A percentile compares a stretch with the other conserved stretches of the same genome.
These are phyloP conservation scores for Salvelinus sp. DNA, from an alignment of 2,113 vertebrate species.

Conservation along the genomic window DNA sequence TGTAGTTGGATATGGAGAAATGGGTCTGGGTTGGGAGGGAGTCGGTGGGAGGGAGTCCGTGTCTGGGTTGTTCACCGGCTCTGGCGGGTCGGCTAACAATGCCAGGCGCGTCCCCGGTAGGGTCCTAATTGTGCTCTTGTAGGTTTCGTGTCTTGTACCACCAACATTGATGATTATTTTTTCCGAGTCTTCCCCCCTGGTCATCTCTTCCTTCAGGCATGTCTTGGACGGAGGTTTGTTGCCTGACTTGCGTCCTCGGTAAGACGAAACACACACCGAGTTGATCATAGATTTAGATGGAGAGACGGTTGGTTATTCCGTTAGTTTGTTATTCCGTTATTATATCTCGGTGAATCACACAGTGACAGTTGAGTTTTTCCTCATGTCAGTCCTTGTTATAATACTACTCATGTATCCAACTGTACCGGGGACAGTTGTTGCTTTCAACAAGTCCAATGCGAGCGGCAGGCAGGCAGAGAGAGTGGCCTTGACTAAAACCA, in stretches of 20 bases:
- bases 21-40: constrained; percentile 44
- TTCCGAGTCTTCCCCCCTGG: constrained; percentile 90
- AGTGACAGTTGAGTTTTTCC: neutral
- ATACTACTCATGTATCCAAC: constrained; percentile 24
- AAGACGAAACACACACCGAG: constrained; percentile 99
- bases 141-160: constrained; percentile 95
- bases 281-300: constrained; percentile 88
- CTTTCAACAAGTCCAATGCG: constrained; percentile 2
- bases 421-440: constrained; percentile 5
- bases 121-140: constrained; percentile 92
- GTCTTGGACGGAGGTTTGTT: constrained; percentile 98
- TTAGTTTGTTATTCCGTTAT: constrained; percentile 14
- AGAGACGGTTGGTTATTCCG: constrained; percentile 36
- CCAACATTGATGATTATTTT: constrained; percentile 97
- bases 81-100: constrained; percentile 88
- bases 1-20: constrained; percentile 23
- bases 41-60: constrained; percentile 48
- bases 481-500: constrained; percentile 51
- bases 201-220: constrained; percentile 98
- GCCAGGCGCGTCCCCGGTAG: constrained; percentile 93
- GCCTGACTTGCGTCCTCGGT: constrained; percentile 97
- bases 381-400: constrained; percentile 33
- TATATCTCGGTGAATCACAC: constrained; percentile 8
- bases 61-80: constrained; percentile 69
- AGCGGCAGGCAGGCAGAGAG: neutral